Percentiles rank a stretch among this genome's conserved stretches.
These are phyloP conservation scores for Anagrus nilaparvatae DNA, from an alignment of 1,140 invertebrate species.

Conservation along the genomic window DNA sequence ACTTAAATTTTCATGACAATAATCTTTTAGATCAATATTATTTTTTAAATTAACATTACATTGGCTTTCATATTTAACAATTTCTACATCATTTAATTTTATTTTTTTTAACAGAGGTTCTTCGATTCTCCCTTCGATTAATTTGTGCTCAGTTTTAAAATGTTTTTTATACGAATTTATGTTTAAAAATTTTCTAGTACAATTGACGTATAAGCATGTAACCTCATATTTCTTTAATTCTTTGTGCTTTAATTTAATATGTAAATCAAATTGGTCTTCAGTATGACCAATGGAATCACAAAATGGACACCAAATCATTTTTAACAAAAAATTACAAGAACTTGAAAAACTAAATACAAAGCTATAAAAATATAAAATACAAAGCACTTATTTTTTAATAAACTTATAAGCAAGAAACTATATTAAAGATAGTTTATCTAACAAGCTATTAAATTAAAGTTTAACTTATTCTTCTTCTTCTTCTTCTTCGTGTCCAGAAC, in stretches of 20 bases:
- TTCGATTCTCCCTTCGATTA: too few species aligned
- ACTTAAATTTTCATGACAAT: neutral
- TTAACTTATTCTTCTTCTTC: neutral
- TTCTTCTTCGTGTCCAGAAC: too few species aligned
- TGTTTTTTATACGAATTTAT: conserved; percentile 9
- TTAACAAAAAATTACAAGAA: too few species aligned
- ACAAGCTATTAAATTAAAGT: neutral
- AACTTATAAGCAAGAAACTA: too few species aligned
- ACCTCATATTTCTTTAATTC: neutral
- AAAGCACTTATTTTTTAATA: neutral
- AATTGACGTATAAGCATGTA: conserved; percentile 5
- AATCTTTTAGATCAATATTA: neutral
- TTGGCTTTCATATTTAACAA: neutral
- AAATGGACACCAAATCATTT: conserved; percentile 6
- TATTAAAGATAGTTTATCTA: neutral
- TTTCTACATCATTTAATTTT: neutral
- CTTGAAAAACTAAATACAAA: neutral
- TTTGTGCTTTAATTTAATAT: conserved; percentile 5
- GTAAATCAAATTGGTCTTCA: neutral
- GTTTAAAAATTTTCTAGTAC: conserved; percentile 7
- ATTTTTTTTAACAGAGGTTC: too few species aligned
- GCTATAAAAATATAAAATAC: neutral
- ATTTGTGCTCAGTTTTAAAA: neutral
- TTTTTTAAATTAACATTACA: neutral
- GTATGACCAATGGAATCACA: neutral